These are phyloP conservation scores for Tipula unca DNA, from an alignment of 2,888 invertebrate species.

Conservation along the genomic window DNA sequence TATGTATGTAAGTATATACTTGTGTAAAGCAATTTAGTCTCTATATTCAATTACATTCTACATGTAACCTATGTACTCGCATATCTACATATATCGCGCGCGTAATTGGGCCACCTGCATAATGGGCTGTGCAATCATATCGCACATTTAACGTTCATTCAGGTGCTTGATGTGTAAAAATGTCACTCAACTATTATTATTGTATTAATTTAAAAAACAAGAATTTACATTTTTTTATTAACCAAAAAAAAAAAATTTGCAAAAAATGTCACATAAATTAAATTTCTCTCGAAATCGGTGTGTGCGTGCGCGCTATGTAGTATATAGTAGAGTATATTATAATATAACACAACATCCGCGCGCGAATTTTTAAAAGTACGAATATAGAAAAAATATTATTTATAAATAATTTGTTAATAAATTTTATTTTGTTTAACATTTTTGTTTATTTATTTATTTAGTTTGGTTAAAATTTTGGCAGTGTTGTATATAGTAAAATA, in stretches of 20 bases:
- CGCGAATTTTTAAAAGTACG: background rate
- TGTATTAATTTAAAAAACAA: background rate
- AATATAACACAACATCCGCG: background rate
- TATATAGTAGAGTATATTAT: background rate
- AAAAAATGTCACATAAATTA: slow-evolving; percentile 1
- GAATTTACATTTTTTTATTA: background rate
- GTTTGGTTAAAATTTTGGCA: background rate
- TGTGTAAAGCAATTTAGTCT: background rate
- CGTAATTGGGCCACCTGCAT: background rate
- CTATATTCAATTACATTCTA: too few relatives aligned
- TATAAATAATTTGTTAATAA: background rate
- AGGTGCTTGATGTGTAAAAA: background rate
- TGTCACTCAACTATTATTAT: background rate
- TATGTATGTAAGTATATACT: background rate
- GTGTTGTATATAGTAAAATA: background rate
- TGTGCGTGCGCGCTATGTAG: background rate
- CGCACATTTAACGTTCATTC: background rate
- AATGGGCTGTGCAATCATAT: background rate
- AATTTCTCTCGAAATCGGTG: background rate
- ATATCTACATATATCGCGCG: background rate
- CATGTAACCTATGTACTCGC: background rate
- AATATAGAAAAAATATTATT: background rate
- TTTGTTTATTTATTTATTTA: background rate
- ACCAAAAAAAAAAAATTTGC: background rate
- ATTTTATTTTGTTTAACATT: background rate